Conservation (phyloP, 2,888 invertebrate genomes). For the Drosophila mulleri region DNA sequence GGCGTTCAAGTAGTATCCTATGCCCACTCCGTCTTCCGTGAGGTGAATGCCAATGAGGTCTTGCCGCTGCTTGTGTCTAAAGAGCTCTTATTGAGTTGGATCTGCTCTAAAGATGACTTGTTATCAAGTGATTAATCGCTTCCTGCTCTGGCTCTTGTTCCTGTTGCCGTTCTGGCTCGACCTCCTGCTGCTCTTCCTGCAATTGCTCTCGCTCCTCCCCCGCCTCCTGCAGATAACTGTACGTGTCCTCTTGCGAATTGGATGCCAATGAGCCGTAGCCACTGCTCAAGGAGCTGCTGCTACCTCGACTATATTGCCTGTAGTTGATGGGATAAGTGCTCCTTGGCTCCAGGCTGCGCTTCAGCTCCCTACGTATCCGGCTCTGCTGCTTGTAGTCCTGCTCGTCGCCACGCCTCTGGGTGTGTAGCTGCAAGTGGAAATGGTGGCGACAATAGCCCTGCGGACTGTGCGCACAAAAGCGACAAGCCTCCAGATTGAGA, state of each 20-base stretch:
- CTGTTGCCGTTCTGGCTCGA: constrained; percentile 3
- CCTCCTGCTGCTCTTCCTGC: constrained; percentile 3
- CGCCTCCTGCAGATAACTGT: constrained; percentile 16
- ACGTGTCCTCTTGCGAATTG: constrained; percentile 29
- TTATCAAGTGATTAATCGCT: constrained; percentile 1
- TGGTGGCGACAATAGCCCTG: constrained; percentile 84
- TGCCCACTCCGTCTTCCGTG: too few relatives aligned
- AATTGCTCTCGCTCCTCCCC: background rate
- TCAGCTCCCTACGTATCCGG: constrained; percentile 74
- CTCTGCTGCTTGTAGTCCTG: constrained; percentile 75
- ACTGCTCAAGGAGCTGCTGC: constrained; percentile 64
- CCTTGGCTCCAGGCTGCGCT: constrained; percentile 75
- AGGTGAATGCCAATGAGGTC: too few relatives aligned
- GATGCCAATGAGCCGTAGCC: constrained; percentile 60
- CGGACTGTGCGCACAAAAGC: constrained; percentile 83
- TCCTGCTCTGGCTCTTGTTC: background rate
- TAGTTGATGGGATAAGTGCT: constrained; percentile 47
- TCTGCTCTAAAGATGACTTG: constrained; percentile 4
- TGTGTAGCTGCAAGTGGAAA: constrained; percentile 79
- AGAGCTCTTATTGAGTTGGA: background rate
- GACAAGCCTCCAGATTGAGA: constrained; percentile 73
- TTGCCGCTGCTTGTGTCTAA: too few relatives aligned
- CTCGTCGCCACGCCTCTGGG: constrained; percentile 22
- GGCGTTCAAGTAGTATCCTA: too few relatives aligned
- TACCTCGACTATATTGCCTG: constrained; percentile 31